phyloP scores from a whole-genome alignment of 2,888 invertebrate genomes.

The Hypena proboscidalis region DNA sequence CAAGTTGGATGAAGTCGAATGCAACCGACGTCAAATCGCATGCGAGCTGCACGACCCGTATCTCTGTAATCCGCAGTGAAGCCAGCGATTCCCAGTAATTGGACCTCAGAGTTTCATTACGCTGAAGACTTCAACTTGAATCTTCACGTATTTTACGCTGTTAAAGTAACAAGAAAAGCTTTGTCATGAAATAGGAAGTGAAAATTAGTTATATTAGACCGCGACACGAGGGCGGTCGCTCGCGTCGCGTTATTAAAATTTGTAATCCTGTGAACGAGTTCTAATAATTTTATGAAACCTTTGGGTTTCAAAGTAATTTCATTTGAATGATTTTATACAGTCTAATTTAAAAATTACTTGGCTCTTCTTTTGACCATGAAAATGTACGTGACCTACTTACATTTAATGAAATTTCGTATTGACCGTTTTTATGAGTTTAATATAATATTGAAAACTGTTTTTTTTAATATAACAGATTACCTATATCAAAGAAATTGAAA shows the following conservation, averaged over 20 bases:
- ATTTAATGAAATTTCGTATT: too few relatives aligned
- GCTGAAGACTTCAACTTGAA: conserved; percentile 6
- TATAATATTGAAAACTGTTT: too few relatives aligned
- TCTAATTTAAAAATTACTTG: too few relatives aligned
- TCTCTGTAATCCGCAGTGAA: conserved; percentile 11
- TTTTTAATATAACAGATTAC: too few relatives aligned
- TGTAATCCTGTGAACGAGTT: conserved; percentile 19
- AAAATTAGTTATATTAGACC: conserved; percentile 19
- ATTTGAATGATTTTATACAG: conserved; percentile 15
- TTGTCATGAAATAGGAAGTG: conserved; percentile 11
- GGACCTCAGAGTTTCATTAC: conserved; percentile 17
- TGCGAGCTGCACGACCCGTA: conserved; percentile 16
- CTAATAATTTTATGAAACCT: conserved; percentile 26
- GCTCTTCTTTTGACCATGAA: too few relatives aligned
- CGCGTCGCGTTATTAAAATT: conserved; percentile 29
- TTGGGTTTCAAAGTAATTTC: conserved; percentile 22
- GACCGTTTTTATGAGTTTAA: too few relatives aligned
- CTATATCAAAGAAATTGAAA: too few relatives aligned
- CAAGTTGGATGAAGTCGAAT: conserved; percentile 28
- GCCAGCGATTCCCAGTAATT: conserved; percentile 17
- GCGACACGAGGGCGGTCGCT: conserved; percentile 12
- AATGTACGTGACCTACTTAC: too few relatives aligned
- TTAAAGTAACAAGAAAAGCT: conserved; percentile 8
- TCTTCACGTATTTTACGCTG: conserved; percentile 3
- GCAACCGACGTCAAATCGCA: conserved; percentile 28